Evolutionary conservation across 2,113 vertebrate genomes (phyloP), one percentile per base, ranked within the genome.

Genomic region (Ptilonorhynchus violaceus): DNA sequence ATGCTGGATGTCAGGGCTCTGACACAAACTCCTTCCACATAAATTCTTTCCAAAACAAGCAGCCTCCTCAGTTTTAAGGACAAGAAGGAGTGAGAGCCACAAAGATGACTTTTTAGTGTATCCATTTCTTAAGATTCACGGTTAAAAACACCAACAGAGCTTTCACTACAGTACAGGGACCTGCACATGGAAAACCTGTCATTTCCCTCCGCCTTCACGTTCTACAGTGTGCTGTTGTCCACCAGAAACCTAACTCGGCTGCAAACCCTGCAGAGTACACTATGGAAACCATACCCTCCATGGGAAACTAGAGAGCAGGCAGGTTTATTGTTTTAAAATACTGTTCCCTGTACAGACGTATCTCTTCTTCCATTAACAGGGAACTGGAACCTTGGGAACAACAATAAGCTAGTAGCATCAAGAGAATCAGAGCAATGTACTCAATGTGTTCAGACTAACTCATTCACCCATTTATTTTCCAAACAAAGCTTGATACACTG

Each of bases 161-260:
- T 66, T 19, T 17, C 9, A 46, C 9, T 15, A 37, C 7, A 12
- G n/a, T 13, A 41, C 24, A 39, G n/a, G 23, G n/a, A 73, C 24
- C 49, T 52, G 27, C 60, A 44, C 0, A 0, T 12, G 21, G 39
- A 53, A 73, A 58, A 53, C 37, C 28, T 30, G 46, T 11, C 1
- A 3, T 13, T 56, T 59, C 64, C 17, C 50, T 73, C 35, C 1
- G 2, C 25, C 41, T 89, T 52, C 1, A 1, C 0, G 1, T 73
- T 60, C 35, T 15, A 7, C 8, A 20, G 31, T 24, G 24, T 24
- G 42, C 28, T 1, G 3, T 33, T 58, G n/a, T 1, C 33, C 23
- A 67, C 18, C 35, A 33, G 23, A 30, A 77, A 24, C 5, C 49
- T 7, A 47, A 37, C 31, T 24, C 23, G 2, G 25, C 37, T 66